Evolutionary conservation across 1,140 invertebrate species (phyloP).

Genomic region (Eciton burchellii): DNA sequence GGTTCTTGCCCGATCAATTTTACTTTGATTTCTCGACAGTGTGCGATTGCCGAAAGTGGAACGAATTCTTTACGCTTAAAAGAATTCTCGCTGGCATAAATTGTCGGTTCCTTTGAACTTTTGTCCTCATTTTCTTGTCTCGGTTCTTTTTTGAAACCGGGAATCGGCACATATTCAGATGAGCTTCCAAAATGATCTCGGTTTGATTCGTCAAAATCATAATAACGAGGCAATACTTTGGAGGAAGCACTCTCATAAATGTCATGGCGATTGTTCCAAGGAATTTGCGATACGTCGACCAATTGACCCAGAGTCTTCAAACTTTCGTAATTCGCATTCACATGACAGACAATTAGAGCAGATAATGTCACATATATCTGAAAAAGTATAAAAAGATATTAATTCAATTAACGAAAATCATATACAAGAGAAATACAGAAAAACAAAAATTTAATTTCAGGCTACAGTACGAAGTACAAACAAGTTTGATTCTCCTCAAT

Average conservation of each 20-base stretch:
- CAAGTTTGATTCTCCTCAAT: too few relatives aligned
- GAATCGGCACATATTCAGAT: background rate
- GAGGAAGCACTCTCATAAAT: slow-evolving; percentile 42
- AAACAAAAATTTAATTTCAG: slow-evolving; percentile 23
- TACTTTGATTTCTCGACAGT: slow-evolving; percentile 73
- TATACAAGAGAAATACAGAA: background rate
- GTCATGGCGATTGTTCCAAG: slow-evolving; percentile 16
- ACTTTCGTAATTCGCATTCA: slow-evolving; percentile 26
- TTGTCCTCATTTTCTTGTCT: slow-evolving; percentile 70
- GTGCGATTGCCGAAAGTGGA: slow-evolving; percentile 69
- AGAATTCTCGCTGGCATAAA: slow-evolving; percentile 63
- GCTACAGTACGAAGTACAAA: too few relatives aligned
- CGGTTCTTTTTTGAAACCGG: slow-evolving; percentile 66
- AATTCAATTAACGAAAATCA: background rate
- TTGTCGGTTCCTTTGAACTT: slow-evolving; percentile 72
- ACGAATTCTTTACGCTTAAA: slow-evolving; percentile 63
- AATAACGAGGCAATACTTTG: slow-evolving; percentile 27
- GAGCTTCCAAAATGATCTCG: background rate
- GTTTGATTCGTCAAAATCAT: background rate
- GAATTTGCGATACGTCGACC: background rate
- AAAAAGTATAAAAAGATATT: background rate
- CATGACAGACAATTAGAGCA: slow-evolving; percentile 31
- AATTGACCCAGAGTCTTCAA: background rate
- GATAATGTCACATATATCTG: slow-evolving; percentile 36
- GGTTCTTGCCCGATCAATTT: background rate